Evolutionary conservation across 2,113 vertebrate species (phyloP).

Genomic region (Chitala chitala): DNA sequence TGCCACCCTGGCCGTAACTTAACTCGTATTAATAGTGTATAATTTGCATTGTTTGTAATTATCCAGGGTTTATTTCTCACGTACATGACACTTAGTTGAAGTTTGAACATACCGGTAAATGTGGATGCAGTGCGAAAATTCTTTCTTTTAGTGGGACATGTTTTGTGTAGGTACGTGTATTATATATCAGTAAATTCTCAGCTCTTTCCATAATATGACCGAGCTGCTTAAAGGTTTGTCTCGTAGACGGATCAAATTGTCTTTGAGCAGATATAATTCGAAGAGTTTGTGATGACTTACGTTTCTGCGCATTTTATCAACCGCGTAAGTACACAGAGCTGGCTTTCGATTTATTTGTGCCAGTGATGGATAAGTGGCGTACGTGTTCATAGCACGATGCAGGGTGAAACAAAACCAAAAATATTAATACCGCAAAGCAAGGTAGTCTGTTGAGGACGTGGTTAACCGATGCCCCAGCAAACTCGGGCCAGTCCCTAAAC

Average conservation of each 20-base stretch:
- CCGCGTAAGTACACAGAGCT: not conserved
- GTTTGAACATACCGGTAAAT: not conserved
- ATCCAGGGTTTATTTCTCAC: not conserved
- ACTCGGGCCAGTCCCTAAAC: too few relatives aligned
- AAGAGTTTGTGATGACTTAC: not conserved
- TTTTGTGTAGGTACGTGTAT: too few relatives aligned
- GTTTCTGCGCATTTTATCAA: not conserved
- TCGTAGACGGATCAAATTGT: not conserved
- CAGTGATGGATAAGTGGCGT: too few relatives aligned
- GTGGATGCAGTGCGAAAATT: not conserved
- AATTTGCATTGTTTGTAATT: not conserved
- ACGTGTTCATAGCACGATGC: too few relatives aligned
- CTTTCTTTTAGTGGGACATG: not conserved
- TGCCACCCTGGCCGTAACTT: not conserved
- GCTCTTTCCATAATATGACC: not conserved
- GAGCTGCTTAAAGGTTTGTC: not conserved
- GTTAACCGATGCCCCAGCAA: too few relatives aligned
- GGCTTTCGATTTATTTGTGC: too few relatives aligned
- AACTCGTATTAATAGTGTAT: not conserved
- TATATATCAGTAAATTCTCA: not conserved
- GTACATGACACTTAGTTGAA: constrained; percentile 3
- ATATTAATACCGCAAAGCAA: too few relatives aligned
- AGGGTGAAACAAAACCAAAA: too few relatives aligned
- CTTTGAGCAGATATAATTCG: not conserved
- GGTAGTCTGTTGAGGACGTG: too few relatives aligned